Base-by-base conservation (phyloP, 2,888 invertebrate genomes). In the Callinectes sapidus region DNA sequence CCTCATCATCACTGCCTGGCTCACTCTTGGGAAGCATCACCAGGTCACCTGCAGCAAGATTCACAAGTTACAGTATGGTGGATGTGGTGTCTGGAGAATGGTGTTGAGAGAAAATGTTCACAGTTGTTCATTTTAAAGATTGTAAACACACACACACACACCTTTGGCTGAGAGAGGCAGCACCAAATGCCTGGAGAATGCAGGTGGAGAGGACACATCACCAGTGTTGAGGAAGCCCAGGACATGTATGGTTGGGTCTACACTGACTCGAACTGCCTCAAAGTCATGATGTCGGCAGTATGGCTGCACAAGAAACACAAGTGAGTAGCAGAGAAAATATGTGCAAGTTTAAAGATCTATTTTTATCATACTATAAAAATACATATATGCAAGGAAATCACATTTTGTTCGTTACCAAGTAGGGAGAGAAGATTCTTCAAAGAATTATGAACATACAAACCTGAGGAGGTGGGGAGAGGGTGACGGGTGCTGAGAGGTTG, bases 201-300 rank as follows among this genome's bases (percentile, higher is more conserved):
- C 98, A 95, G 98, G 98, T 2, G 99, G 99, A 93, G 98, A 99
- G 61, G 98, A 98, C 90, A 99, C 97, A 95, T 99, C 99, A 3
- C 97, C 97, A 14, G 98, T 97, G n/a, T 97, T 97, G 90, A 99
- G 96, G 95, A 98, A 99, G 0, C 99, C 99, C 95, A 98, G 97
- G 32, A 99, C 97, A 95, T 98, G 97, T 91, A 99, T 96, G 90
- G 97, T 97, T 93, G 97, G 97, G 0, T 97, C 97, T 90, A 98
- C 96, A 94, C 96, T 97, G 95, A 96, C 96, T 93, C 96, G 97
- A 94, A 96, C 96, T 93, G 95, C 96, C 95, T 96, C 97, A 95
- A 97, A 97, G 95, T 97, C 95, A 54, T 95, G 91, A 28, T 94
- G 94, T 90, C 95, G 94, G 87, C 92, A 93, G 94, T 95, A 95